Conservation (phyloP, 2,888 invertebrate species). For the Carcina quercana region DNA sequence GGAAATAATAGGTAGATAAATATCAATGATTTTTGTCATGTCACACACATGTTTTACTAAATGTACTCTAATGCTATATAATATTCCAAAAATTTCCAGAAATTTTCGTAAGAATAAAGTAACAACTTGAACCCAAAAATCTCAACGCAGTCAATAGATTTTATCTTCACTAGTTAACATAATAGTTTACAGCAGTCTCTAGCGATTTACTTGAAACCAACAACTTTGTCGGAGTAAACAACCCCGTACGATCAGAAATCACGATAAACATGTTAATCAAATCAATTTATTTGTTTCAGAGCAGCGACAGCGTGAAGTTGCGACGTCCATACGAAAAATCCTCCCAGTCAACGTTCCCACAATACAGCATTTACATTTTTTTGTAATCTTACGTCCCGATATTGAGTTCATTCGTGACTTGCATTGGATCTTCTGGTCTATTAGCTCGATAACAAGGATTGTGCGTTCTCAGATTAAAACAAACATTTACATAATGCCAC, state of each 20-base stretch:
- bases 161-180: too few relatives aligned
- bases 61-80: too few relatives aligned
- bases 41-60: too few relatives aligned
- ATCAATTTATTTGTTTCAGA: constrained; percentile 51
- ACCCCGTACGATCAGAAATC: neutral
- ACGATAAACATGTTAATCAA: constrained; percentile 35
- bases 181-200: too few relatives aligned
- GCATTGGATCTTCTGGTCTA: constrained; percentile 43
- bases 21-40: too few relatives aligned
- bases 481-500: constrained; percentile 46
- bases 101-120: too few relatives aligned
- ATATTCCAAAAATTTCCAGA: too few relatives aligned
- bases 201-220: too few relatives aligned
- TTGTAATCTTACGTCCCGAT: constrained; percentile 52
- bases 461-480: constrained; percentile 44
- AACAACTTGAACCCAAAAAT: too few relatives aligned
- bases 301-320: constrained; percentile 18
- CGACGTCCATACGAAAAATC: constrained; percentile 22
- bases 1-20: too few relatives aligned
- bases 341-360: constrained; percentile 19
- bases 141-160: too few relatives aligned
- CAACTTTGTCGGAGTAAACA: too few relatives aligned
- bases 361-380: constrained; percentile 51
- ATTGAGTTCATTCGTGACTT: constrained; percentile 57
- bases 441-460: constrained; percentile 29